These are phyloP conservation scores for Hypolimnas misippus DNA, from an alignment of 2,888 invertebrate species.

Conservation along the genomic window DNA sequence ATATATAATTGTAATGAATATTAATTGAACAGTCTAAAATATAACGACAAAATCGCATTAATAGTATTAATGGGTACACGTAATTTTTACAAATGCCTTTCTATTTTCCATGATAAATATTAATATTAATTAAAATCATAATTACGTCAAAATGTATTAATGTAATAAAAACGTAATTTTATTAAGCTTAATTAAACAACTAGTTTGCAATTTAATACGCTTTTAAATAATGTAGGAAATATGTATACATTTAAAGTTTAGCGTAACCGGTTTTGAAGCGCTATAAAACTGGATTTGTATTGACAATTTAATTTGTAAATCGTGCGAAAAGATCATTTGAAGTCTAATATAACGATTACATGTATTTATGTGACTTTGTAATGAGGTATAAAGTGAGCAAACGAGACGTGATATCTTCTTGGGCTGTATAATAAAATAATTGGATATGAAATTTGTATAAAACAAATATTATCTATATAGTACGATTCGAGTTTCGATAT, in stretches of 20 bases:
- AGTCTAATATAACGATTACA: conserved; percentile 18
- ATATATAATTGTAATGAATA: too few relatives aligned
- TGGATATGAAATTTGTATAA: not conserved
- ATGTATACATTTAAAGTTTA: conserved; percentile 4
- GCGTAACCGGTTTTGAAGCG: conserved; percentile 39
- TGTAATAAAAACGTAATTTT: not conserved
- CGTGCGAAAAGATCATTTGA: conserved; percentile 22
- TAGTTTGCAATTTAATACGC: not conserved
- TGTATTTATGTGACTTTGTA: conserved; percentile 6
- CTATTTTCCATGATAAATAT: too few relatives aligned
- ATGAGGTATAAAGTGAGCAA: not conserved
- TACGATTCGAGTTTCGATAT: too few relatives aligned
- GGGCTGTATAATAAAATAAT: not conserved
- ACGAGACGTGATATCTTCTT: not conserved
- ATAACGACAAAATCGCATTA: too few relatives aligned
- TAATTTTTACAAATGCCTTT: too few relatives aligned
- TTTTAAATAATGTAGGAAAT: not conserved
- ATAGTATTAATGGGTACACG: too few relatives aligned
- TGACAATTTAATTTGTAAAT: conserved; percentile 38
- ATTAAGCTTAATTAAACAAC: not conserved
- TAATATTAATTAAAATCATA: too few relatives aligned
- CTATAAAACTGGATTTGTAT: conserved; percentile 38
- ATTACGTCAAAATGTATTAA: too few relatives aligned
- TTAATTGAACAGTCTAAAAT: conserved; percentile 26
- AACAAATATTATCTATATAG: not conserved